Evolutionary conservation across 2,797 vertebrate genomes (phyloP), one percentile per base, ranked within the genome.

Genomic region (Ctenosaura bakeri): DNA sequence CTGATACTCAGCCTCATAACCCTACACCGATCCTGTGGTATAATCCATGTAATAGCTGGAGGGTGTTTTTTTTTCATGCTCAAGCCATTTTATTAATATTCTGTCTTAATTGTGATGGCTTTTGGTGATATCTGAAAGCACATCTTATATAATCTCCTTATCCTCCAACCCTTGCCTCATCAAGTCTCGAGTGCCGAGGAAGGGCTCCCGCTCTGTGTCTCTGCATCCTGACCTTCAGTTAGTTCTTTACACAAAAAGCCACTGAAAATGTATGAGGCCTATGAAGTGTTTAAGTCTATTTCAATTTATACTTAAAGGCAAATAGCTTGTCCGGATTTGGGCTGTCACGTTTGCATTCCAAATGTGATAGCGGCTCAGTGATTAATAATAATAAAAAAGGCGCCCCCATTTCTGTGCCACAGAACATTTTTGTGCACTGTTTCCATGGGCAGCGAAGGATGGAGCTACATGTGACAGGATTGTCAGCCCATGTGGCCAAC

Each of bases 51-150:
- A 94, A 95, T 95, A 96, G 91, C 94, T 91, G 87, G 80, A 93
- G 93, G 50, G 29, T 32, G n/a, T n/a, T n/a, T 69, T 32, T 80
- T 92, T 92, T 92, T 94, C 91, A 76, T 78, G 89, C 94, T 93
- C 92, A 94, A 95, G 81, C 92, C 92, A 93, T 94, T 95, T 29
- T 95, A 93, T 96, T 95, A 95, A 96, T 96, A 96, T 96, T 95
- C 94, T 88, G 80, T 93, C 90, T 95, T 95, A 95, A 96, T 94
- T 95, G 92, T 93, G 91, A 95, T 92, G 88, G 87, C 92, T 91
- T 96, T 94, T 89, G 90, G 90, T 91, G 90, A 92, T 95, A 95
- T 92, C 85, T 71, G 85, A 89, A 94, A 95, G 92, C 92, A 22
- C 82, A 80, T 83, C 92, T 96, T 96, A 95, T 46, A 29, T 96